phyloP scores from a whole-genome alignment of 2,888 invertebrate species.

The Liodrosophila aerea region DNA sequence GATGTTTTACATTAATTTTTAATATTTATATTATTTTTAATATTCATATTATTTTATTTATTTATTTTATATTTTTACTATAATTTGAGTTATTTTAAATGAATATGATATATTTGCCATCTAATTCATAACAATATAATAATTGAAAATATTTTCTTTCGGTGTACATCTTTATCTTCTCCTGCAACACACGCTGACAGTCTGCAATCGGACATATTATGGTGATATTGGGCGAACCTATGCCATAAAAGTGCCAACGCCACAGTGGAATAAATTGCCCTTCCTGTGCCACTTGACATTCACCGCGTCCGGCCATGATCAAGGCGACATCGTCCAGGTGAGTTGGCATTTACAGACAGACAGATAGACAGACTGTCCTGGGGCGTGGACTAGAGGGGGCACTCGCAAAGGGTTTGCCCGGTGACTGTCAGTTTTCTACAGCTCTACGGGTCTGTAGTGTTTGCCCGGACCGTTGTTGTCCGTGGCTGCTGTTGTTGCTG shows the following conservation, averaged over 20 bases:
- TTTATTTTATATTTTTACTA: too few species aligned
- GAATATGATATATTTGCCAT: too few species aligned
- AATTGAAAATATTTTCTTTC: too few species aligned
- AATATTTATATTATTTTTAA: too few species aligned
- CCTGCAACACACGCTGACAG: slow-evolving; percentile 79
- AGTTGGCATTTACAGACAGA: slow-evolving; percentile 47
- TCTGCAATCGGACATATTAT: slow-evolving; percentile 95
- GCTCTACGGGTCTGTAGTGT: slow-evolving; percentile 15
- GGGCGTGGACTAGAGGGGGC: slow-evolving; percentile 7
- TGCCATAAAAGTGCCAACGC: slow-evolving; percentile 89
- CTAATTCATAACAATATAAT: too few species aligned
- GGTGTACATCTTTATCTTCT: slow-evolving; percentile 21
- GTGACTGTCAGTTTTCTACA: background rate
- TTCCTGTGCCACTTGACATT: slow-evolving; percentile 95
- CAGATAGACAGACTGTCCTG: background rate
- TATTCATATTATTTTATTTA: too few species aligned
- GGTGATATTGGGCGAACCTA: slow-evolving; percentile 93
- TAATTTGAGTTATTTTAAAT: too few species aligned
- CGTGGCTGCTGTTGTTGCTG: slow-evolving; percentile 10
- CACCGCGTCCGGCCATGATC: slow-evolving; percentile 93
- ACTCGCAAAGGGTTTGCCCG: background rate
- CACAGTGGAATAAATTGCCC: slow-evolving; percentile 89
- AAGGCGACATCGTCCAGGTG: slow-evolving; percentile 94
- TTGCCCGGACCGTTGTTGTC: slow-evolving; percentile 24
- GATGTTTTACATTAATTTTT: too few species aligned